phyloP scores from a whole-genome alignment of 2,113 vertebrate genomes.

The Chunga burmeisteri region DNA sequence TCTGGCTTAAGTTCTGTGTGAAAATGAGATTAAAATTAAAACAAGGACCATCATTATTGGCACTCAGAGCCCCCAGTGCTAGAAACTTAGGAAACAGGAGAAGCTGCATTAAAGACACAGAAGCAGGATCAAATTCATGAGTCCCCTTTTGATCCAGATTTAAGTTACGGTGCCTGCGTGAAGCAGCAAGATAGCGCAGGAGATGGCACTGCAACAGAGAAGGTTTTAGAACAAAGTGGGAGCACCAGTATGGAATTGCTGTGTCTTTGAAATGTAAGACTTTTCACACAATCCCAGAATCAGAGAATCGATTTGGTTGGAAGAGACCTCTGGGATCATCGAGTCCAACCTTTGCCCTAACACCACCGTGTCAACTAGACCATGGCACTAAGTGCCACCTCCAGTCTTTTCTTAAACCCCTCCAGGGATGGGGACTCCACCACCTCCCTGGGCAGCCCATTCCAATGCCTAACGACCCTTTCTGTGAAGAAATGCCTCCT shows the following conservation, averaged over 20 bases:
- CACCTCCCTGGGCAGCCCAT: no score
- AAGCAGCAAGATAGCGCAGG: neutral
- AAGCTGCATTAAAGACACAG: neutral
- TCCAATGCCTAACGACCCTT: no score
- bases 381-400: no score
- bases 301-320: no score
- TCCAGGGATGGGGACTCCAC: no score
- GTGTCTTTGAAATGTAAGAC: neutral
- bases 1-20: neutral
- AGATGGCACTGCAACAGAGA: neutral
- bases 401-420: no score
- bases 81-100: neutral
- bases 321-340: no score
- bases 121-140: neutral
- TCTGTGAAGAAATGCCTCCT: no score
- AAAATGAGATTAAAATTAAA: slow-evolving; percentile 21
- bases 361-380: no score
- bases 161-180: fast-evolving
- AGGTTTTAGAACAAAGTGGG: neutral
- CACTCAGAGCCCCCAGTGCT: neutral
- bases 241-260: neutral
- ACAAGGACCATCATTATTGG: neutral
- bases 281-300: neutral
- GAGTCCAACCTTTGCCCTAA: no score
- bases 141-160: neutral